Evolutionary conservation across 1,140 invertebrate genomes (phyloP), one percentile per base, ranked within the genome.

Genomic region (Thereuonema tuberculata): DNA sequence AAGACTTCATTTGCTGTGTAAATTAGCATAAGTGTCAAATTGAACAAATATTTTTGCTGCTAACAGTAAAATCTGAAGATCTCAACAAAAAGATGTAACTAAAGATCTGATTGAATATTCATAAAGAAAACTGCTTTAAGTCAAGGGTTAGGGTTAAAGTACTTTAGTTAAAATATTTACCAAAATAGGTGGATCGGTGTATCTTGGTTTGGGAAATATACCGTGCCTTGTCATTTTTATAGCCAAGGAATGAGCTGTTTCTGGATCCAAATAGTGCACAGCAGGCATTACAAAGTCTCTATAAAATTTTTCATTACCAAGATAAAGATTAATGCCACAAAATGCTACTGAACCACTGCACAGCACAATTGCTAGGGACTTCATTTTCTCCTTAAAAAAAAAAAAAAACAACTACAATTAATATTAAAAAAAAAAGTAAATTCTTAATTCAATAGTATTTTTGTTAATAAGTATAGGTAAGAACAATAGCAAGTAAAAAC

Each of bases 271-370:
- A 47, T 70, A 68, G 64, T 81, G 82, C 23, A 81, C 71, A 2
- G 84, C 14, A n/a, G 88, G 88, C 78, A 87, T 83, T 0, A 84
- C 62, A 62, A 84, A 65, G 61, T 83, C 74, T 47, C 80, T 75
- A 69, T 89, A 92, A 72, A 90, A 90, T 63, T 81, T 82, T 68
- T 87, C 85, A 72, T 90, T 82, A 57, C 81, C 80, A 63, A 81
- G 80, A 62, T 80, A 82, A 61, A 86, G 71, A 67, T 79, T 81
- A 55, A 83, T 71, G 14, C 78, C 82, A 62, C 77, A 66, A 71
- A 80, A 88, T 1, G 81, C 68, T 12, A 78, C 31, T 12, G 75
- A 67, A 25, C 84, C 83, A n/a, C 82, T 80, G 63, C 73, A 67
- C 47, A 75, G 76, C 48, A 84, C 73, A 66, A 71, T 66, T 9